Evolutionary conservation across 2,113 vertebrate genomes (phyloP).

Genomic region (Oplegnathus fasciatus): DNA sequence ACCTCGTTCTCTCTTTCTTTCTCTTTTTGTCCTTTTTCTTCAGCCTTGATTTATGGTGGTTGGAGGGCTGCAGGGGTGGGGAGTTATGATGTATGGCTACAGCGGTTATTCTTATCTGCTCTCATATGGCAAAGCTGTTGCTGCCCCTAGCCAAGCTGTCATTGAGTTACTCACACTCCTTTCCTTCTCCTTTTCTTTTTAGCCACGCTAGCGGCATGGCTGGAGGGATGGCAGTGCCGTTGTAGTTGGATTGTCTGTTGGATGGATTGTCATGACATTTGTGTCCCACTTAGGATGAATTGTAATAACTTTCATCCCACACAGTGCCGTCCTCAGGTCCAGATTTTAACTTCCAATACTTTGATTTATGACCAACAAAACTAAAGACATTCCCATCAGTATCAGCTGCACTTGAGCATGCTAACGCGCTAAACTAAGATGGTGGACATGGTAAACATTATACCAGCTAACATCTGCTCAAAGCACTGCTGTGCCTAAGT

Average conservation of each 20-base stretch:
- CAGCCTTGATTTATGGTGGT: constrained; percentile 76
- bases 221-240: background rate
- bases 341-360: background rate
- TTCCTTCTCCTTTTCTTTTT: constrained; percentile 41
- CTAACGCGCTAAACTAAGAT: background rate
- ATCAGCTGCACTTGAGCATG: background rate
- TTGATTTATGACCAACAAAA: background rate
- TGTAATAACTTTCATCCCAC: background rate
- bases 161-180: constrained; percentile 50
- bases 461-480: background rate
- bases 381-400: background rate
- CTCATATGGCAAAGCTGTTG: constrained; percentile 77
- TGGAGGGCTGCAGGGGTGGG: constrained; percentile 43
- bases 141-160: constrained; percentile 55
- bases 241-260: background rate
- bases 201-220: background rate
- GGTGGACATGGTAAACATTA: background rate
- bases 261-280: background rate
- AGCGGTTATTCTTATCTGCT: constrained; percentile 82
- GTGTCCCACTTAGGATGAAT: background rate
- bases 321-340: background rate
- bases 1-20: constrained; percentile 11
- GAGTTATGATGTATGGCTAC: constrained; percentile 74
- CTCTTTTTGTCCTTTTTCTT: constrained; percentile 52
- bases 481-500: too few species aligned